Base-by-base conservation (phyloP, 2,113 vertebrate genomes). In the Stigmatopora argus region DNA sequence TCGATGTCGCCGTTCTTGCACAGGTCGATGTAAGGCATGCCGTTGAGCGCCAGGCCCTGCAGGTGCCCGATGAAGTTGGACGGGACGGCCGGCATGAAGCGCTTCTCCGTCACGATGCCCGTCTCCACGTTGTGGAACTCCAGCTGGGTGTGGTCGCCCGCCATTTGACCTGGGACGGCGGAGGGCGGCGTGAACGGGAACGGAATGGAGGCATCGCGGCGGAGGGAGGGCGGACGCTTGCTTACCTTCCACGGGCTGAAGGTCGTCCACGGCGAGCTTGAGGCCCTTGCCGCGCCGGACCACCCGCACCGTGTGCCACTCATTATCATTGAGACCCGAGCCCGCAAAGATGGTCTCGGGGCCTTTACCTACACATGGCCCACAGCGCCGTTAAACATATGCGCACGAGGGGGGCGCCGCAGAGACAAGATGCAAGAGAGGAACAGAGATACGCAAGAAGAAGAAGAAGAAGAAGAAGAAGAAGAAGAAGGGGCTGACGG, bases 101-200 rank as follows among this genome's bases (percentile, higher is more conserved):
- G 94, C 34, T 97, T 94, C 77, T 99, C 96, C 0, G 97, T 99
- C 90, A 99, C 94, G 75, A 99, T 99, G 77, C 97, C 97, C 12
- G 96, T 98, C 91, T 99, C 96, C 83, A 99, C 94, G 80, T 99
- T 99, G 88, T 99, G 97, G 88, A 99, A 99, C 85, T 99, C 97
- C 85, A 99, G 90, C 60, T 97, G 92, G 2, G 97, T 99, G 85
- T 99, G 97, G 85, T 99, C 97, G 2, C 96, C 97, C 53, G 95
- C 94, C 95, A 99, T 99, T 89, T 96, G 95, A 90, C 96, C 97
- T 99, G 78, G 80, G 67, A 58, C 77, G 47, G 77, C 68, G 72
- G 23, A 48, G 19, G 41, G 52, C 13, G 10, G 21, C 10, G 19
- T 53, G 44, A 48, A 26, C 4, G 38, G 38, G 7, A 8, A 7